phyloP scores from a whole-genome alignment of 2,797 vertebrate species.

The Sebastes oblongus region DNA sequence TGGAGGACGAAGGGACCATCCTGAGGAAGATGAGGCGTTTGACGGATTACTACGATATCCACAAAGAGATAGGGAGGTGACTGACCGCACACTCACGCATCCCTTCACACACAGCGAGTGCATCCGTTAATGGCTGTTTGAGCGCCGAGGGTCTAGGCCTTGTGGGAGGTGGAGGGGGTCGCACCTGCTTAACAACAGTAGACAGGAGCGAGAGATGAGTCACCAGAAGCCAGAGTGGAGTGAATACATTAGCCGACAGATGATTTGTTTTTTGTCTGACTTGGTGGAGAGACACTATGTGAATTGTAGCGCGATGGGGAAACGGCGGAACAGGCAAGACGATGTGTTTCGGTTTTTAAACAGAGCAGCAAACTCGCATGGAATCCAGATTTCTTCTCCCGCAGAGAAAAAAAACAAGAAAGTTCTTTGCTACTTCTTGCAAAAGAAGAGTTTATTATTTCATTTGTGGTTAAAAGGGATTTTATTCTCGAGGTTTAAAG shows the following conservation, averaged over 20 bases:
- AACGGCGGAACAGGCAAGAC: background rate
- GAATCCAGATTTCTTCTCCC: background rate
- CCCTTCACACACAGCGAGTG: background rate
- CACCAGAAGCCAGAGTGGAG: conserved; percentile 42
- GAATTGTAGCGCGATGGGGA: background rate
- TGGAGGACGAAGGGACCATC: conserved; percentile 86
- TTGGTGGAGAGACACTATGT: background rate
- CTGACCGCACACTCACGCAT: background rate
- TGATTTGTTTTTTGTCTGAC: conserved; percentile 53
- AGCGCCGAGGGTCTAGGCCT: conserved; percentile 4
- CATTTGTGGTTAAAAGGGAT: background rate
- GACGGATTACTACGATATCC: conserved; percentile 91
- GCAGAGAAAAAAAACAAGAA: background rate
- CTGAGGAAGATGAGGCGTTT: conserved; percentile 86
- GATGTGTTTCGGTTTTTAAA: background rate
- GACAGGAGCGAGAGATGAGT: conserved; percentile 54
- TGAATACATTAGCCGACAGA: conserved; percentile 32
- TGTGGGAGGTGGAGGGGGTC: background rate
- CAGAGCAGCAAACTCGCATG: background rate
- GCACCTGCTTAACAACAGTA: conserved; percentile 47
- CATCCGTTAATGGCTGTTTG: conserved; percentile 15
- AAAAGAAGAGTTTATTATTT: background rate
- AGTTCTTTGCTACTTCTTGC: background rate
- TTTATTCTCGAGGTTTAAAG: background rate
- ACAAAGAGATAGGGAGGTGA: conserved; percentile 95